A percentile compares a stretch with the other conserved stretches of the same genome.
phyloP scores from a whole-genome alignment of 2,888 invertebrate species.

The Doris montereyensis region DNA sequence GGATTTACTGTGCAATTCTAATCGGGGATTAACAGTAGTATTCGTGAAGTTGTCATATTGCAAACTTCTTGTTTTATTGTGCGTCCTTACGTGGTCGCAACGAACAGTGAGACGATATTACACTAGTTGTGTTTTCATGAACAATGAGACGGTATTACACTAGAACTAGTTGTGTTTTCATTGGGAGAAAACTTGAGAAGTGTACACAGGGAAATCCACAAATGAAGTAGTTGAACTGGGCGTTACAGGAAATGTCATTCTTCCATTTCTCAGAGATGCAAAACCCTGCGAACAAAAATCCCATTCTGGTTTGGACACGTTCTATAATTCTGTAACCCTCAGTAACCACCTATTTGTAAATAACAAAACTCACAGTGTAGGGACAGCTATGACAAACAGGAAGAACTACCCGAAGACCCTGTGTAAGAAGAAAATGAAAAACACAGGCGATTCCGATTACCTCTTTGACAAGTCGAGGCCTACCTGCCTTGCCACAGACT shows the following conservation, averaged over 20 bases:
- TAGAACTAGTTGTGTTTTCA: too few species aligned
- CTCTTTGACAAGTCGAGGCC: too few species aligned
- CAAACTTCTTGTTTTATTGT: too few species aligned
- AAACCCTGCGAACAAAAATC: constrained; percentile 25
- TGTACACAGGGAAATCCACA: constrained; percentile 18
- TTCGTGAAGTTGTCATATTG: too few species aligned
- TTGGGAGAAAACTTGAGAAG: too few species aligned
- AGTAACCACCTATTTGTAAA: constrained; percentile 22
- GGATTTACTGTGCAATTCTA: too few species aligned
- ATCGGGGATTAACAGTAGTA: too few species aligned
- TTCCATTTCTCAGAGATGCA: constrained; percentile 22
- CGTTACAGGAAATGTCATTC: constrained; percentile 36
- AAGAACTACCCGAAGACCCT: constrained; percentile 41
- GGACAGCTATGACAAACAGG: constrained; percentile 41
- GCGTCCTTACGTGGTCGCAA: too few species aligned
- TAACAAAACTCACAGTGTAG: constrained; percentile 25
- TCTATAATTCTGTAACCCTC: constrained; percentile 34
- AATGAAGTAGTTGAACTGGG: constrained; percentile 28
- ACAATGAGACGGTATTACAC: too few species aligned
- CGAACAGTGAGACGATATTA: too few species aligned
- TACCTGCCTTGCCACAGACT: too few species aligned
- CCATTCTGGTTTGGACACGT: constrained; percentile 29
- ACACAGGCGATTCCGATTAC: constrained; percentile 27
- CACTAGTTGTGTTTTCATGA: too few species aligned
- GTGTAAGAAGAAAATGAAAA: constrained; percentile 25